Evolutionary conservation across 53 echinoderm and acorn worm genomes (phyloP).

Genomic region (Zoroaster sp.): DNA sequence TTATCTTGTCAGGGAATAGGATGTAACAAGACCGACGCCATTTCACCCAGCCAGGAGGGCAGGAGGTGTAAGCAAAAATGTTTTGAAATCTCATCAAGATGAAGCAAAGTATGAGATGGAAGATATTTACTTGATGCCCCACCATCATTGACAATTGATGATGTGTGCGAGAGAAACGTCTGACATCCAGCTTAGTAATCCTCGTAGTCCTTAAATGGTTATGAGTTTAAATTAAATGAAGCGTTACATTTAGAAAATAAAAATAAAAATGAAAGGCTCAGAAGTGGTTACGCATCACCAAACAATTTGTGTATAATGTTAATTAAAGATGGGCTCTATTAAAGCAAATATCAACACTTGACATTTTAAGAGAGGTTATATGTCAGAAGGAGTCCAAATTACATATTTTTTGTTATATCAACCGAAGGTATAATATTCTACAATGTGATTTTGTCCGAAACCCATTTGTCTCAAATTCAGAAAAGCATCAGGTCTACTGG

Average conservation of each 20-base stretch:
- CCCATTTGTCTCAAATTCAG: too few relatives aligned
- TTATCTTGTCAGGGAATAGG: neutral
- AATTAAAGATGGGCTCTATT: too few relatives aligned
- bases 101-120: neutral
- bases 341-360: too few relatives aligned
- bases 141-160: too few relatives aligned
- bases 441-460: too few relatives aligned
- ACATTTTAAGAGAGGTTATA: too few relatives aligned
- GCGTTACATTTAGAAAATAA: neutral
- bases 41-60: conserved; percentile 18
- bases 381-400: too few relatives aligned
- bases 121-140: neutral
- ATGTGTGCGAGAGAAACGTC: too few relatives aligned
- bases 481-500: too few relatives aligned
- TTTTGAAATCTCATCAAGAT: neutral
- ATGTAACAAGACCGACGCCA: conserved; percentile 30
- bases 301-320: too few relatives aligned
- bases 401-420: too few relatives aligned
- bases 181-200: neutral
- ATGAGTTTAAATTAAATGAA: neutral
- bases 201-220: neutral
- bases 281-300: neutral
- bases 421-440: too few relatives aligned
- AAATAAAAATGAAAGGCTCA: neutral
- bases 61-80: neutral